Conservation (phyloP, 2,888 invertebrate genomes). For the Andrena camellia region DNA sequence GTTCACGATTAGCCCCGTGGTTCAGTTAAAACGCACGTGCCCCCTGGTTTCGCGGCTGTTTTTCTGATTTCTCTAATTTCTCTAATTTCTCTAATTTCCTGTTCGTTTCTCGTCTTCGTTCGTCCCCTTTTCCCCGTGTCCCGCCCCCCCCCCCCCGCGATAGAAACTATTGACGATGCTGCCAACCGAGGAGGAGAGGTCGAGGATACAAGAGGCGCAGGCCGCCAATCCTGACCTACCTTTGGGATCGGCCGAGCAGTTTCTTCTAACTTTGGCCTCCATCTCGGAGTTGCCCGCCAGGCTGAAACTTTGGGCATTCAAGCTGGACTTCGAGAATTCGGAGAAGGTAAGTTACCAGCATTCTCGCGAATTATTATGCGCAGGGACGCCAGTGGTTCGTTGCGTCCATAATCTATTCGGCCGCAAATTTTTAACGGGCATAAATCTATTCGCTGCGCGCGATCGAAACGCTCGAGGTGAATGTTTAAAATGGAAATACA, state of each 20-base stretch:
- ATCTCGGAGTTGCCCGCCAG: slow-evolving; percentile 97
- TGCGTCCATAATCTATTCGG: not conserved
- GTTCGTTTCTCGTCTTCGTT: slow-evolving; percentile 66
- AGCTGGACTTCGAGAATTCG: slow-evolving; percentile 98
- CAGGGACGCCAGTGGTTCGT: not conserved
- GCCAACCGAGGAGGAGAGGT: slow-evolving; percentile 97
- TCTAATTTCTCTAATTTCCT: slow-evolving; percentile 70
- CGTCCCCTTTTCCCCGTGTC: slow-evolving; percentile 38
- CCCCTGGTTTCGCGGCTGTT: slow-evolving; percentile 37
- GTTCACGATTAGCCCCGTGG: slow-evolving; percentile 42
- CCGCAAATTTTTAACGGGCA: not conserved
- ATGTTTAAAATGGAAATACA: too few relatives aligned
- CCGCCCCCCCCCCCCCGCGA: slow-evolving; percentile 34
- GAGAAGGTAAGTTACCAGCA: slow-evolving; percentile 89
- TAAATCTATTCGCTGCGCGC: too few relatives aligned
- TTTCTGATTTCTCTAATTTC: slow-evolving; percentile 62
- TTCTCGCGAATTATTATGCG: not conserved
- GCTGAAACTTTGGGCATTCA: slow-evolving; percentile 98
- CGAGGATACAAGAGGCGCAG: slow-evolving; percentile 98
- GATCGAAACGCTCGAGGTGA: too few relatives aligned
- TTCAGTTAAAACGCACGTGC: slow-evolving; percentile 57
- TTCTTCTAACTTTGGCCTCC: slow-evolving; percentile 97
- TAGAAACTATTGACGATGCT: slow-evolving; percentile 98
- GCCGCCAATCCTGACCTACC: slow-evolving; percentile 95
- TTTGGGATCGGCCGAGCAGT: slow-evolving; percentile 98